phyloP scores from a whole-genome alignment of 1,140 invertebrate genomes.

The Polypedilum vanderplanki region DNA sequence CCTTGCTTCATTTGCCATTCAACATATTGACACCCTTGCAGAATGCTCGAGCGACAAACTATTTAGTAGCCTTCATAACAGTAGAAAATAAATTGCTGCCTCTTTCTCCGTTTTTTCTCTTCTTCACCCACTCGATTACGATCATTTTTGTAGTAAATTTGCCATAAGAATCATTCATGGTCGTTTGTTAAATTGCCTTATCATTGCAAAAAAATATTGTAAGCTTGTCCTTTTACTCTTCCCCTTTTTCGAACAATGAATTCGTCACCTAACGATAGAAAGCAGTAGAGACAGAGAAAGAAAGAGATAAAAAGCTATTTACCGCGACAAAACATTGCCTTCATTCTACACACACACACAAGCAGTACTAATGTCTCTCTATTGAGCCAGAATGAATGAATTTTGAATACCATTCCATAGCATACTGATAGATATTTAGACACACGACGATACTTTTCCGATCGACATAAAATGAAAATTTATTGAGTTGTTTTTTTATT shows the following conservation, averaged over 20 bases:
- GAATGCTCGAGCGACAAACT: neutral
- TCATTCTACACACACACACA: too few species aligned
- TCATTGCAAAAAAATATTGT: neutral
- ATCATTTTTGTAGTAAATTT: constrained; percentile 10
- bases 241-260: neutral
- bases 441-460: neutral
- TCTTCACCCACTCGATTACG: neutral
- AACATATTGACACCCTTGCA: neutral
- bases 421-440: too few species aligned
- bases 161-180: constrained; percentile 3
- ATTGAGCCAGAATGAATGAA: too few species aligned
- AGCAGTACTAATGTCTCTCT: too few species aligned
- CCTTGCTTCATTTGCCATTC: neutral
- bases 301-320: constrained; percentile 19
- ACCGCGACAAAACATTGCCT: neutral
- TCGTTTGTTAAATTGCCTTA: constrained; percentile 12
- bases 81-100: neutral
- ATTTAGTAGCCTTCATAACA: neutral
- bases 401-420: too few species aligned
- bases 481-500: constrained; percentile 20
- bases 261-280: neutral
- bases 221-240: neutral
- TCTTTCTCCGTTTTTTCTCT: too few species aligned
- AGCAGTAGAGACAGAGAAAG: neutral
- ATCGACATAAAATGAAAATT: constrained; percentile 26